phyloP scores from a whole-genome alignment of 2,888 invertebrate species.

The Plebejus anna region DNA sequence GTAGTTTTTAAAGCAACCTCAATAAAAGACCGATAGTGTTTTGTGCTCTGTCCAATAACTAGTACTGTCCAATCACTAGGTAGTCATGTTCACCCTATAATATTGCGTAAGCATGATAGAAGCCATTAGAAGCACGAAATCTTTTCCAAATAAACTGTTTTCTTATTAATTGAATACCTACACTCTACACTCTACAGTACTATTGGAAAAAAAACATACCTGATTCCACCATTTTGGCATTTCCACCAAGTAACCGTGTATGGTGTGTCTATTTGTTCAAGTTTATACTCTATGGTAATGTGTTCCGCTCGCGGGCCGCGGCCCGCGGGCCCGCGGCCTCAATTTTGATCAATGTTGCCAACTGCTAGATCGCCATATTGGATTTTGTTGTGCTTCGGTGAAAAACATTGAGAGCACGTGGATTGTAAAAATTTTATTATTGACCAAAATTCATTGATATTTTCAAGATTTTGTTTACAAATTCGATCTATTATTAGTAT shows the following conservation, averaged over 20 bases:
- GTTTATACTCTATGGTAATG: background rate
- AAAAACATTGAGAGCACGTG: conserved; percentile 87
- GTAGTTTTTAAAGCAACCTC: too few species aligned
- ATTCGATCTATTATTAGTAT: conserved; percentile 29
- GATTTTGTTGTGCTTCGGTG: conserved; percentile 78
- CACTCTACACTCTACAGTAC: too few species aligned
- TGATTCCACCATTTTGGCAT: too few species aligned
- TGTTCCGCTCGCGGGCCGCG: background rate
- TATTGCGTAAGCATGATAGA: too few species aligned
- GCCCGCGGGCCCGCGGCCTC: background rate
- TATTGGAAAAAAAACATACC: too few species aligned
- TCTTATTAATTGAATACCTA: too few species aligned
- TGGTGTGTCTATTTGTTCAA: background rate
- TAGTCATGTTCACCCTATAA: too few species aligned
- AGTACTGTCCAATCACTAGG: too few species aligned
- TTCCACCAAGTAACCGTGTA: background rate
- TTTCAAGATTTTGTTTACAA: conserved; percentile 51
- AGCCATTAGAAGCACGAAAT: too few species aligned
- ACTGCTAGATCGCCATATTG: conserved; percentile 81
- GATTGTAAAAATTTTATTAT: conserved; percentile 68
- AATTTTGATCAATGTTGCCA: conserved; percentile 49
- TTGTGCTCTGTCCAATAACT: too few species aligned
- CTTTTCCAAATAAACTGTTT: too few species aligned
- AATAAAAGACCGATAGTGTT: too few species aligned
- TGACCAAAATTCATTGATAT: conserved; percentile 71